phyloP scores from a whole-genome alignment of 2,797 vertebrate genomes.

The Pipistrellus kuhlii region DNA sequence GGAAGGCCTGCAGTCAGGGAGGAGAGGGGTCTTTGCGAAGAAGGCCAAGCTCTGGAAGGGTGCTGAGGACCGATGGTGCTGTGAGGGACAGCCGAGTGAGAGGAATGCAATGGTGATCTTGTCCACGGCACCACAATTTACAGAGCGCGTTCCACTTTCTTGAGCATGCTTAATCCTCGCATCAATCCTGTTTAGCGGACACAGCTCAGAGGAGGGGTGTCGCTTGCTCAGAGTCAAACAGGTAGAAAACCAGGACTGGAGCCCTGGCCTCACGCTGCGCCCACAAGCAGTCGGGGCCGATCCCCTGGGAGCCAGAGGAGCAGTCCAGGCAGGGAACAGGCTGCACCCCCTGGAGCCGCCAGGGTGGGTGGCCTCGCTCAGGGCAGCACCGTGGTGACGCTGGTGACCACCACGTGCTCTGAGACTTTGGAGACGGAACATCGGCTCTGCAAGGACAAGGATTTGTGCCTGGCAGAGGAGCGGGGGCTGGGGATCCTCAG shows the following conservation, averaged over 20 bases:
- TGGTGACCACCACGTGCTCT: slow-evolving; percentile 76
- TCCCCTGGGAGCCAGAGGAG: neutral
- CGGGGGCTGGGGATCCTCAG: slow-evolving; percentile 42
- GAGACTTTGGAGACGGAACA: slow-evolving; percentile 74
- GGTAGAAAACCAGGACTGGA: slow-evolving; percentile 42
- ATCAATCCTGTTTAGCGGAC: neutral
- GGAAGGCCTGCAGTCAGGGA: neutral
- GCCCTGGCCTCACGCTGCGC: neutral
- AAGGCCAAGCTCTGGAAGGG: slow-evolving; percentile 16
- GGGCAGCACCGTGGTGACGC: slow-evolving; percentile 76
- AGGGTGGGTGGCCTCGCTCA: neutral
- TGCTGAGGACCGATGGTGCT: neutral
- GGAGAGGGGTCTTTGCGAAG: slow-evolving; percentile 44
- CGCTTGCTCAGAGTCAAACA: slow-evolving; percentile 34
- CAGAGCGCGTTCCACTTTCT: slow-evolving; percentile 25
- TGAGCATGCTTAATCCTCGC: neutral
- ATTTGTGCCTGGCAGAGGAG: slow-evolving; percentile 76
- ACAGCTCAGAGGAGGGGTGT: slow-evolving; percentile 2
- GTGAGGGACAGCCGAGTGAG: neutral
- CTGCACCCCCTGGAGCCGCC: neutral
- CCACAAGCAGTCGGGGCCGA: neutral
- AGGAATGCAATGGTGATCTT: neutral
- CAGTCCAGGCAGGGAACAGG: neutral
- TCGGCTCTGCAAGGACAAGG: slow-evolving; percentile 69
- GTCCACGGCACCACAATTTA: neutral